Conservation (phyloP, 2,888 invertebrate species). For the Nowickia ferox region DNA sequence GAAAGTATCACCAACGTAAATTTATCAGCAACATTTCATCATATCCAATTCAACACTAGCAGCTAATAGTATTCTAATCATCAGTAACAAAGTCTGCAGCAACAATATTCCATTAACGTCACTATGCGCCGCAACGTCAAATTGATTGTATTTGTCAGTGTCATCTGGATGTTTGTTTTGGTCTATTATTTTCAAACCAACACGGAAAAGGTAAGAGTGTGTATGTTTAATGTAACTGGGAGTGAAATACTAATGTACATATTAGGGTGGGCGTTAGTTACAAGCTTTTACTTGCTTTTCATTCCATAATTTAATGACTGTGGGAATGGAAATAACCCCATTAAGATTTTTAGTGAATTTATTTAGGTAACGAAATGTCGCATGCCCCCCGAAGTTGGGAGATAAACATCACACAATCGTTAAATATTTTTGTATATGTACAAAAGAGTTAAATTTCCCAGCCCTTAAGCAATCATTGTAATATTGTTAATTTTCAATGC, state of each 20-base stretch:
- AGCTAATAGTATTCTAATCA: constrained; percentile 5
- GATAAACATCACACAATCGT: too few species aligned
- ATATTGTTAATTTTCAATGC: too few species aligned
- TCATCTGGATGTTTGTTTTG: constrained; percentile 83
- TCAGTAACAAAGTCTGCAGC: not conserved
- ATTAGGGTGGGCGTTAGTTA: not conserved
- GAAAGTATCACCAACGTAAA: constrained; percentile 20
- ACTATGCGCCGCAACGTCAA: constrained; percentile 82
- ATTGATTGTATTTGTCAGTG: constrained; percentile 82
- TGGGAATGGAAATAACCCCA: too few species aligned
- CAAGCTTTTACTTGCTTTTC: not conserved
- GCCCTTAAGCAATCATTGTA: too few species aligned
- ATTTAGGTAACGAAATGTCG: too few species aligned
- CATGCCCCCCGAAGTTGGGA: too few species aligned
- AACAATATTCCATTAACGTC: constrained; percentile 30
- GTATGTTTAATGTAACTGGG: not conserved
- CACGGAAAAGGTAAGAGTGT: constrained; percentile 81
- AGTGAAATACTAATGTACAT: not conserved
- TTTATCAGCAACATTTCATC: constrained; percentile 9
- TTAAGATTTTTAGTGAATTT: too few species aligned
- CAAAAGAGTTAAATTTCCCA: too few species aligned
- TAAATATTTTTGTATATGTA: too few species aligned
- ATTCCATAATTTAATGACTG: too few species aligned
- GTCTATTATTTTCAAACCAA: constrained; percentile 83
- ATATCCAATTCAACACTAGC: constrained; percentile 8